These are phyloP conservation scores for Glyphotaelius pellucidus DNA, from an alignment of 2,888 invertebrate genomes.

Conservation along the genomic window DNA sequence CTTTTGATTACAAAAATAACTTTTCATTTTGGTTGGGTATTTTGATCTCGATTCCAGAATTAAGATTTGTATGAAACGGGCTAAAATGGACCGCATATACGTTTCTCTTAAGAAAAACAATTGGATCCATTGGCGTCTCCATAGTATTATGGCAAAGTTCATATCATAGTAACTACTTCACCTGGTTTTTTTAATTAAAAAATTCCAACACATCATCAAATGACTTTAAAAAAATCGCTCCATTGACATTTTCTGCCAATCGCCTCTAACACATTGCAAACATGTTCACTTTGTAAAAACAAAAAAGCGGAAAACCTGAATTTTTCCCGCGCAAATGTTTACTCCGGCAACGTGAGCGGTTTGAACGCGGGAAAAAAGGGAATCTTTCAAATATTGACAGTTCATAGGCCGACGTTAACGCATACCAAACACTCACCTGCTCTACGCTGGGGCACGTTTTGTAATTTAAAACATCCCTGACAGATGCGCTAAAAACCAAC, in stretches of 20 bases:
- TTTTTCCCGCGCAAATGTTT: conserved; percentile 41
- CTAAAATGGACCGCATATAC: too few species aligned
- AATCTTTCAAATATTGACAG: conserved; percentile 53
- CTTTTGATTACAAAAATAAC: too few species aligned
- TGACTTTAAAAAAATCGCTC: not conserved
- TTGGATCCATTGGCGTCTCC: too few species aligned
- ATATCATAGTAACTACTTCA: too few species aligned
- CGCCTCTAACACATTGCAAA: not conserved
- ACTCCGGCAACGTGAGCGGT: conserved; percentile 18
- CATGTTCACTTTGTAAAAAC: not conserved
- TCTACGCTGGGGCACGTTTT: not conserved
- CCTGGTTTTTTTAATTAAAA: too few species aligned
- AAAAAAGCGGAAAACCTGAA: conserved; percentile 32
- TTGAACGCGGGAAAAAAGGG: conserved; percentile 22
- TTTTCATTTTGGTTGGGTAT: too few species aligned
- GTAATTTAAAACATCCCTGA: conserved; percentile 8
- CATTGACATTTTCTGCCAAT: not conserved
- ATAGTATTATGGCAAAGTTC: too few species aligned
- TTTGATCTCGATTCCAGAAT: too few species aligned
- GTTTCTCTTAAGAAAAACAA: too few species aligned
- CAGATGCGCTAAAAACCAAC: not conserved
- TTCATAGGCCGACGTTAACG: conserved; percentile 30
- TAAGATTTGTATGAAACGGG: too few species aligned
- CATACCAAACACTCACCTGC: conserved; percentile 5
- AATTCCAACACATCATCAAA: not conserved